Evolutionary conservation across 1,140 invertebrate species (phyloP), one percentile per base, ranked within the genome.

Genomic region (Drosophila lacertosa): DNA sequence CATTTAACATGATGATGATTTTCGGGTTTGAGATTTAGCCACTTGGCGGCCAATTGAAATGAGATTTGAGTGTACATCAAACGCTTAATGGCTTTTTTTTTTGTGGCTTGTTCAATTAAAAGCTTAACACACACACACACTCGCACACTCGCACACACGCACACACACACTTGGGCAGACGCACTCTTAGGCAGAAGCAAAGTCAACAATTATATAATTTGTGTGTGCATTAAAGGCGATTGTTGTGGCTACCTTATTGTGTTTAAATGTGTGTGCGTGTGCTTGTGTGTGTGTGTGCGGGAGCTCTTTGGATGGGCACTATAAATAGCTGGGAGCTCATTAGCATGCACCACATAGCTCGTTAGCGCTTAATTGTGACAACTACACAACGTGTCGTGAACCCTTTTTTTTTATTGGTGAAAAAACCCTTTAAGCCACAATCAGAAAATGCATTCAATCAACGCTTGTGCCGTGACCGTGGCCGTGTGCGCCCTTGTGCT

Each of bases 21-120:
- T 29, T 37, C 44, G 51, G 42, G 24, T 18, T 45, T 37, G 22
- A 15, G 26, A 22, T 37, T 62, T 13, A 57, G 69, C 44, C 69
- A 55, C 71, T 64, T 65, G 76, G 58, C 57, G 82, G 62, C 67
- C 80, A 88, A 88, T 84, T 81, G 64, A 88, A 79, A 88, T 65
- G 69, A 70, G 73, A 71, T 84, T 69, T 54, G 55, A 77, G 51
- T 59, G 77, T 63, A 42, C 69, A 82, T 64, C 77, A 77, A 82
- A 82, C 48, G 77, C 70, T 67, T 88, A 86, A 81, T 75, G 44
- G 81, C 20, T 67, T 79, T 64, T 63, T n/a, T n/a, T n/a, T n/a
- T n/a, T n/a, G n/a, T 86, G 59, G 73, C 81, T 77, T 84, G 81
- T 86, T 80, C 76, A 83, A 83, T 83, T 84, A 86, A 86, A 80